Percentiles rank a stretch among this genome's conserved stretches.
These are phyloP conservation scores for Caenorhabditis sp. DNA, from an alignment of 2,888 invertebrate genomes.

Conservation along the genomic window DNA sequence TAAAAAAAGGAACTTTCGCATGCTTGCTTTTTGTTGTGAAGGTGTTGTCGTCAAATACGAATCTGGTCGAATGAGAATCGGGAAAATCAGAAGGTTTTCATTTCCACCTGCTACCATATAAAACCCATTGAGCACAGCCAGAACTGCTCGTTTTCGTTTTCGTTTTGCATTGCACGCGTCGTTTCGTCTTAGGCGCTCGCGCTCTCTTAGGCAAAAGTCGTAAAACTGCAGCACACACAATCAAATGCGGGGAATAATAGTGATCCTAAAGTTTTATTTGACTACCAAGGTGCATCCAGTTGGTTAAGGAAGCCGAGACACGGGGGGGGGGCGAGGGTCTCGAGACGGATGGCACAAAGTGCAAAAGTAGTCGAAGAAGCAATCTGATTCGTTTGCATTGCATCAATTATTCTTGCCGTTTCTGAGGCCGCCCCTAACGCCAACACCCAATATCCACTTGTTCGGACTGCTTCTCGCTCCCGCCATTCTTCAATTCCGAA, in stretches of 20 bases:
- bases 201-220: slow-evolving; percentile 1
- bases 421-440: slow-evolving; percentile 50
- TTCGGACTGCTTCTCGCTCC: slow-evolving; percentile 15
- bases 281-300: slow-evolving; percentile 19
- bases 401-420: slow-evolving; percentile 60
- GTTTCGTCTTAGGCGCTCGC: neutral
- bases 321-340: too few species aligned
- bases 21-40: neutral
- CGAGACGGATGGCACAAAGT: slow-evolving; percentile 36
- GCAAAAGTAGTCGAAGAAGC: slow-evolving; percentile 51
- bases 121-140: too few species aligned
- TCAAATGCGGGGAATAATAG: slow-evolving; percentile 11
- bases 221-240: neutral
- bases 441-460: slow-evolving; percentile 51
- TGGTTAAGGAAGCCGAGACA: slow-evolving; percentile 25
- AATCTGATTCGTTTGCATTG: slow-evolving; percentile 61
- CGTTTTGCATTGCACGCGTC: neutral
- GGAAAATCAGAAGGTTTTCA: neutral
- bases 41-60: neutral
- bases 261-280: slow-evolving; percentile 25
- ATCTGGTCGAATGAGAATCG: neutral
- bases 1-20: neutral
- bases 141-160: too few species aligned
- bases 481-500: neutral
- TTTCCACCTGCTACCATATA: neutral